Evolutionary conservation across 2,888 invertebrate species (phyloP), one percentile per base, ranked within the genome.

Genomic region (Euzophera pinguis): DNA sequence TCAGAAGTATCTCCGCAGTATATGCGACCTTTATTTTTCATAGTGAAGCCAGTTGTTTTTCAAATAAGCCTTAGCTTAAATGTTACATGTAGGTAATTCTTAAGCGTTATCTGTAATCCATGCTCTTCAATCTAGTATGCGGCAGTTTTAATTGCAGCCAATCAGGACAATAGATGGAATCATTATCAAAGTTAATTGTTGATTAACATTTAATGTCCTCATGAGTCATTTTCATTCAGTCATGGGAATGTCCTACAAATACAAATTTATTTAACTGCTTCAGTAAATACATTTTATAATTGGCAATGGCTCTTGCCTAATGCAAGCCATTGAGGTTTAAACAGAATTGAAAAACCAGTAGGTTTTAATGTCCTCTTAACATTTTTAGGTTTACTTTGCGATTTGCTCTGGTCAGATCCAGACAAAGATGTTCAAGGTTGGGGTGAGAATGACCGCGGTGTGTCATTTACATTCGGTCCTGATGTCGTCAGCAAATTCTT

Each of bases 401-500:
- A 99, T 87, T 91, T 99, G 62, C 91, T 99, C 56, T 99, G 99
- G 99, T 98, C 99, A 29, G 98, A 98, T 88, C 97, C 97, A 5
- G 98, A 99, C 77, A 99, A 98, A 86, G 96, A 96, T 76, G 96
- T 96, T 9, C 95, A 95, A 81, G 96, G 98, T 67, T 94, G 97
- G 97, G 99, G 98, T 54, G 99, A 99, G 81, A 99, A 99, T 78
- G 99, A 99, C 82, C 95, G 99, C 70, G 99, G 99, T 47, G 99
- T 99, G 13, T 98, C 98, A 27, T 99, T 99, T 86, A 99, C 99
- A 12, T 99, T 99, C 80, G 99, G 99, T 41, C 97, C 97, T 0
- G 99, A 99, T 84, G 97, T 99, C 59, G 99, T 99, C 64, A 96
- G 96, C 81, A 98, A 98, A 87, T 98, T 98, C 89, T 92, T 99